These are phyloP conservation scores for Melanotaenia nigrans DNA, from an alignment of 2,797 vertebrate species.

Conservation along the genomic window DNA sequence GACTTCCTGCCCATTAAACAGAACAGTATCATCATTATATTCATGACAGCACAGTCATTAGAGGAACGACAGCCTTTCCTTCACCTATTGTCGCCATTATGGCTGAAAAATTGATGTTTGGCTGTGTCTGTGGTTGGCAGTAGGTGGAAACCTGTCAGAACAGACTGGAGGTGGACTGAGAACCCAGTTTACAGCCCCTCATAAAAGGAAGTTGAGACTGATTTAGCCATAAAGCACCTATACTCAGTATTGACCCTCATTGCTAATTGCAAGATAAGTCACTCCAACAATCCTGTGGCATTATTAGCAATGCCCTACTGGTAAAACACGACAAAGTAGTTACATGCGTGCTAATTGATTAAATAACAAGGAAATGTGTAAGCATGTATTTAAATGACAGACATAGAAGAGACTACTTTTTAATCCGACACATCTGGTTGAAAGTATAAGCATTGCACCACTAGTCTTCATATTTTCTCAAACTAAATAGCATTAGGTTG, in stretches of 20 bases:
- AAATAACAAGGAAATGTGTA: background rate
- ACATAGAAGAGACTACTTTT: background rate
- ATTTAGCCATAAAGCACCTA: conserved; percentile 51
- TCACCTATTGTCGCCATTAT: conserved; percentile 65
- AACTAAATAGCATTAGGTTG: background rate
- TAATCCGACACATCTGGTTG: background rate
- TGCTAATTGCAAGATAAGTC: conserved; percentile 57
- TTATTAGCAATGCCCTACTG: conserved; percentile 39
- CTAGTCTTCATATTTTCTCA: conserved; percentile 8
- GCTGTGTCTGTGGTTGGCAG: conserved; percentile 61
- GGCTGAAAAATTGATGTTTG: conserved; percentile 63
- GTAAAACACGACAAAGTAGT: conserved; percentile 45
- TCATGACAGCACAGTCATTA: conserved; percentile 73
- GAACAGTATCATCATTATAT: conserved; percentile 67
- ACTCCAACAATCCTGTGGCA: conserved; percentile 22
- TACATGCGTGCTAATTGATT: conserved; percentile 16
- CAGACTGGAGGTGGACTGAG: conserved; percentile 58
- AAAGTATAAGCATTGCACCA: conserved; percentile 1
- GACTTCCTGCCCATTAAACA: conserved; percentile 65
- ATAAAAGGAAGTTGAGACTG: conserved; percentile 31
- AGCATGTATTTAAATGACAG: conserved; percentile 8
- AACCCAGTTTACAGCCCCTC: conserved; percentile 49
- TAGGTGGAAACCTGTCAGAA: conserved; percentile 71
- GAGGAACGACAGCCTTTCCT: conserved; percentile 63
- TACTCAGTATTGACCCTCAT: conserved; percentile 38